These are phyloP conservation scores for Chaetogeoica ovagalla DNA, from an alignment of 2,888 invertebrate genomes.

Conservation along the genomic window DNA sequence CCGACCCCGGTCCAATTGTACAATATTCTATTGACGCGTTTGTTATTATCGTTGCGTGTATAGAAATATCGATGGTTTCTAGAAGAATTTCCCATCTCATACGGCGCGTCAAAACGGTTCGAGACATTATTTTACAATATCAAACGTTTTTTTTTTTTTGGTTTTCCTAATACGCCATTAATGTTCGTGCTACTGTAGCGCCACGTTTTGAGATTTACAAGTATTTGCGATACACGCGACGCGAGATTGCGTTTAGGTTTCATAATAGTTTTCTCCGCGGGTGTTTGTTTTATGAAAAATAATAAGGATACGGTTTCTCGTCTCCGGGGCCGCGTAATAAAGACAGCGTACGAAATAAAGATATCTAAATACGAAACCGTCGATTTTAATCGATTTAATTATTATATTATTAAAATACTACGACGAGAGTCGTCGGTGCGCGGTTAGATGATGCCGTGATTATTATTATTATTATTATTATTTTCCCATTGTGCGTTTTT, in stretches of 20 bases:
- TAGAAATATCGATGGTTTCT: slow-evolving; percentile 8
- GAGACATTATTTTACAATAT: not conserved
- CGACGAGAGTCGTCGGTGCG: not conserved
- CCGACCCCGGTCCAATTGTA: not conserved
- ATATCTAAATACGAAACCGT: not conserved
- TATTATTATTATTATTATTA: too few species aligned
- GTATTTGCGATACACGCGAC: too few species aligned
- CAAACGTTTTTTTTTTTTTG: slow-evolving; percentile 5
- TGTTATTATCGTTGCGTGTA: not conserved
- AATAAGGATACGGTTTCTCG: not conserved
- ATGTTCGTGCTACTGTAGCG: too few species aligned
- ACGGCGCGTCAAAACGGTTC: not conserved
- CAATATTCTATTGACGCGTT: slow-evolving; percentile 5
- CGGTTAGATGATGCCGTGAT: too few species aligned
- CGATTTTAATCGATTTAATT: slow-evolving; percentile 22
- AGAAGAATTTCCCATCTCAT: not conserved
- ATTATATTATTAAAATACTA: not conserved
- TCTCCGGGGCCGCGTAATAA: slow-evolving; percentile 5
- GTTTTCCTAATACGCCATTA: too few species aligned
- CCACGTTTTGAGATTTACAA: too few species aligned
- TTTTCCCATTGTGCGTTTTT: slow-evolving; percentile 2
- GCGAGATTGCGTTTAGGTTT: too few species aligned
- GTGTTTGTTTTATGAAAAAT: too few species aligned
- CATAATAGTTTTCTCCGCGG: too few species aligned
- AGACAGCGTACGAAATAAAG: not conserved